Percentiles rank a stretch among this genome's conserved stretches.
Conservation (phyloP, 2,888 invertebrate genomes). For the Drosophila atroscutellata region DNA sequence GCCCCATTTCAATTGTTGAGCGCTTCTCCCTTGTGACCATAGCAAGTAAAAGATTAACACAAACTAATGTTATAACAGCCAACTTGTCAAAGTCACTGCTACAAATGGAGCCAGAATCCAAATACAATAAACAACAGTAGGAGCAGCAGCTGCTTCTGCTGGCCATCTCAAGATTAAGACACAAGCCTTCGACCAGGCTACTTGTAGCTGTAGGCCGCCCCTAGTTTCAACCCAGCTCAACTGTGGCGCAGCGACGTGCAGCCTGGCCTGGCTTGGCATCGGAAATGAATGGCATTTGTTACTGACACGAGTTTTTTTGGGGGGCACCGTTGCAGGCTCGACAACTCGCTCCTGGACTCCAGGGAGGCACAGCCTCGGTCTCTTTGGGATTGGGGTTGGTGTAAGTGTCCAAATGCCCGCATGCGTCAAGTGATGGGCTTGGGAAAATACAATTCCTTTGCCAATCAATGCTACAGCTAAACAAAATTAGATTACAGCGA, state of each 20-base stretch:
- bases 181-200: conserved; percentile 27
- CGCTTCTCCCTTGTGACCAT: conserved; percentile 54
- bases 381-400: neutral
- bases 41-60: conserved; percentile 69
- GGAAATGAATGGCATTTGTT: conserved; percentile 77
- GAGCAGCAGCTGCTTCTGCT: conserved; percentile 43
- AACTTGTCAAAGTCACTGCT: conserved; percentile 74
- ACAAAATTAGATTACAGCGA: conserved; percentile 23
- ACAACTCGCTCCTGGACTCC: conserved; percentile 9
- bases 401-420: neutral
- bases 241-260: conserved; percentile 57
- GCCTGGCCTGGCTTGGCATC: conserved; percentile 59
- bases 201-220: conserved; percentile 21
- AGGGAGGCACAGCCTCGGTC: conserved; percentile 14
- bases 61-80: conserved; percentile 69
- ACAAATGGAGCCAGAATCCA: conserved; percentile 27
- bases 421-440: conserved; percentile 33
- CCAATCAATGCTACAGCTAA: conserved; percentile 58
- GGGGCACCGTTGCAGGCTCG: conserved; percentile 15
- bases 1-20: conserved; percentile 57
- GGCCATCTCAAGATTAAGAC: conserved; percentile 52
- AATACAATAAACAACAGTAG: conserved; percentile 56
- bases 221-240: conserved; percentile 37
- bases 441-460: conserved; percentile 41
- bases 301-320: conserved; percentile 51